These are phyloP conservation scores for Drosophila orosa DNA, from an alignment of 1,140 invertebrate genomes.

Conservation along the genomic window DNA sequence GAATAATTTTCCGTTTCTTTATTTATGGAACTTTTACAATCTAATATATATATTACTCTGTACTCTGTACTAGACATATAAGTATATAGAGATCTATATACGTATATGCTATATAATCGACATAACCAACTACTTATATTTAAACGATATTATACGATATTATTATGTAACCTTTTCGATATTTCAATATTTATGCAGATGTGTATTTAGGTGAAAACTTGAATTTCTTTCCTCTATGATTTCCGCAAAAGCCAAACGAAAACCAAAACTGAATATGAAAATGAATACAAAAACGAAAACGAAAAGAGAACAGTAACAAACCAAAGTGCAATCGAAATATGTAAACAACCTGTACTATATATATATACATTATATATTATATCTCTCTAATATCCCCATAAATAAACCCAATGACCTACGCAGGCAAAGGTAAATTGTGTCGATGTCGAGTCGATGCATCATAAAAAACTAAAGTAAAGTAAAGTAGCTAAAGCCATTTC, in stretches of 20 bases:
- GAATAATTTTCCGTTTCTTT: not conserved
- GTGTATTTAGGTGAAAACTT: conserved; percentile 72
- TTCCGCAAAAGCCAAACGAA: conserved; percentile 47
- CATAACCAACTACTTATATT: conserved; percentile 42
- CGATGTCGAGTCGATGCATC: conserved; percentile 8
- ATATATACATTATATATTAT: not conserved
- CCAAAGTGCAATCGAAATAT: conserved; percentile 58
- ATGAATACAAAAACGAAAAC: conserved; percentile 13
- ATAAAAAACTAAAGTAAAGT: not conserved
- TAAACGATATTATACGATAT: conserved; percentile 34
- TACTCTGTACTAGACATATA: conserved; percentile 48
- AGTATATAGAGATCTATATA: conserved; percentile 57
- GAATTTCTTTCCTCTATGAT: conserved; percentile 64
- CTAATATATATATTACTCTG: conserved; percentile 29
- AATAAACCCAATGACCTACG: conserved; percentile 3
- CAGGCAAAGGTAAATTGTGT: conserved; percentile 25
- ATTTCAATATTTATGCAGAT: conserved; percentile 64
- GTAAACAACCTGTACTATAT: conserved; percentile 31
- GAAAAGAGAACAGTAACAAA: conserved; percentile 69
- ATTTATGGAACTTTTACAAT: conserved; percentile 7
- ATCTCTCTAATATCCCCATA: conserved; percentile 7
- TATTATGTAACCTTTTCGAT: conserved; percentile 74
- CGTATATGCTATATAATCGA: conserved; percentile 69
- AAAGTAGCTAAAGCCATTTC: conserved; percentile 30
- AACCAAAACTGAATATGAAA: conserved; percentile 21